A percentile compares a stretch with the other conserved stretches of the same genome.
phyloP scores from a whole-genome alignment of 2,888 invertebrate species.

The Leucoma salicis region DNA sequence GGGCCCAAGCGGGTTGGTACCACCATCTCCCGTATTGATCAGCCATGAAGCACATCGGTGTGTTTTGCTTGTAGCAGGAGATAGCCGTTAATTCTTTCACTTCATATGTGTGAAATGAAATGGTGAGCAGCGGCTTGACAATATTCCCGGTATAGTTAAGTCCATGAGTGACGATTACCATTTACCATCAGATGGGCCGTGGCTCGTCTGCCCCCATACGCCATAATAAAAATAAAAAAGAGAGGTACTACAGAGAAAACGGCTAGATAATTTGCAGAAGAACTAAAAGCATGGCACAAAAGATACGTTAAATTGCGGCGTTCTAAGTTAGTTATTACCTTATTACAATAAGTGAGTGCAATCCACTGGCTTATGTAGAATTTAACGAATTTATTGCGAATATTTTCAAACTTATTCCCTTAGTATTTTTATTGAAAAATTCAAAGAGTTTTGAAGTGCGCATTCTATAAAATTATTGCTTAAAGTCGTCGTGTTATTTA shows the following conservation, averaged over 20 bases:
- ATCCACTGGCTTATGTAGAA: conserved; percentile 3
- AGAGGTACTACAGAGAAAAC: neutral
- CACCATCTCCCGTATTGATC: too few relatives aligned
- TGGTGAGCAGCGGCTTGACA: too few relatives aligned
- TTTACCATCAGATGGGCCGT: too few relatives aligned
- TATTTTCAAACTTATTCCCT: neutral
- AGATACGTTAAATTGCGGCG: conserved; percentile 6
- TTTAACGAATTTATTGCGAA: neutral
- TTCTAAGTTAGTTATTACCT: neutral
- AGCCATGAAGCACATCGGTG: too few relatives aligned
- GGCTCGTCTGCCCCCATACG: too few relatives aligned
- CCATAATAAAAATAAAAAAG: too few relatives aligned
- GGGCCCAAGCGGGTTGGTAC: too few relatives aligned
- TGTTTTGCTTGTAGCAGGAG: too few relatives aligned
- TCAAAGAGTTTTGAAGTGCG: neutral
- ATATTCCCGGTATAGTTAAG: too few relatives aligned
- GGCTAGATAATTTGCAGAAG: neutral
- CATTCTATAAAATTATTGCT: neutral
- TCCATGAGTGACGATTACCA: too few relatives aligned
- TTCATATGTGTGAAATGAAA: too few relatives aligned
- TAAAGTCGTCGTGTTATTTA: neutral
- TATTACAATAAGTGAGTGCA: conserved; percentile 33
- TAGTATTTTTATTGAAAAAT: neutral
- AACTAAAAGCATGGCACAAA: conserved; percentile 1
- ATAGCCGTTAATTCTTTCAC: too few relatives aligned